Base-by-base conservation (phyloP, 2,113 vertebrate species). In the Climacteris rufus region DNA sequence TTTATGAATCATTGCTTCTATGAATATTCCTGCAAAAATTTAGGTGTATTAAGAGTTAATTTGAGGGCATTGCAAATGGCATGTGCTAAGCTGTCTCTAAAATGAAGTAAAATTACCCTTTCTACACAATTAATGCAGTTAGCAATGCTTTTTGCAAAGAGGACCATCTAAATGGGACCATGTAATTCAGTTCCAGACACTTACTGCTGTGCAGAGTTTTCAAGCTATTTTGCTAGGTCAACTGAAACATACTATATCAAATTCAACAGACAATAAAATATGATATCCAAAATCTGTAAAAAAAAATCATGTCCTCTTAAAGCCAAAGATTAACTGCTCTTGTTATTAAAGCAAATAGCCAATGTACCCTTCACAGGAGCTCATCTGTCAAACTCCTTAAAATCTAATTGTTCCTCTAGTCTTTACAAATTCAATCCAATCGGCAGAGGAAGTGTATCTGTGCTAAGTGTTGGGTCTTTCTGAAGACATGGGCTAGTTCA, bases 301-400 rank as follows among this genome's bases (percentile, higher is more conserved):
- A 66, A 50, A 64, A 27, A 23, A 4, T 1, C 9, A 31, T 25
- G 17, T 39, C 23, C 16, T 80, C 35, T 44, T 80, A 76, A 90
- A 90, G 45, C 45, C 74, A 88, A 89, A 88, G 85, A 93, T 88
- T 88, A 93, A 83, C 50, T 66, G 15, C 4, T 23, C 10, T 28
- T 66, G 17, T 63, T 95, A 82, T 66, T 92, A 91, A 93, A 95
- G 53, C 56, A 94, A 95, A 82, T 76, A 82, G 37, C 4, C 35
- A 84, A 33, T 72, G 42, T 72, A 53, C 53, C 53, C 53, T 83
- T 94, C 66, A 83, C 17, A 85, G 49, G 31, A 88, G 9, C 22
- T 90, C 79, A 88, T 92, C 82, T 80, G 45, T 89, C 69, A 94
- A 79, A 72, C 35, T 68, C 37, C 57, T 93, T 84, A 83, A 84